phyloP scores from a whole-genome alignment of 1,140 invertebrate species.

The Nasonia vitripennis region DNA sequence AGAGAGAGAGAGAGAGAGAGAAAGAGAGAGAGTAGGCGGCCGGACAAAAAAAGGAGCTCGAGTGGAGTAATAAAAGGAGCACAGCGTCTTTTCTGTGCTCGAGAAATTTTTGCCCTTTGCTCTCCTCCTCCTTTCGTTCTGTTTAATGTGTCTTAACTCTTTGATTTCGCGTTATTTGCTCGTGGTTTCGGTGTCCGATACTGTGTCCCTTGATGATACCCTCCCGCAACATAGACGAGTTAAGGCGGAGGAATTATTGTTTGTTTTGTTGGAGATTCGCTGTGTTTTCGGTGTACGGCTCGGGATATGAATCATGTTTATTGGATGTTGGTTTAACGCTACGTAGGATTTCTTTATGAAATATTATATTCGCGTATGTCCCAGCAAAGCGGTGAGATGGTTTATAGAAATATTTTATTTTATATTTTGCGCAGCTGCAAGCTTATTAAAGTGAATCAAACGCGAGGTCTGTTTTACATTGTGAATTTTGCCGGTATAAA shows the following conservation, averaged over 20 bases:
- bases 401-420: too few relatives aligned
- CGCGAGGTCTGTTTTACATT: too few relatives aligned
- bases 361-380: too few relatives aligned
- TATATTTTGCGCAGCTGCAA: too few relatives aligned
- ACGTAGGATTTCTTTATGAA: too few relatives aligned
- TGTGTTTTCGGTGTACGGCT: neutral
- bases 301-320: neutral
- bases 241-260: neutral
- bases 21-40: neutral
- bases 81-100: neutral
- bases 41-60: neutral
- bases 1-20: too few relatives aligned
- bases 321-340: neutral
- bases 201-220: neutral
- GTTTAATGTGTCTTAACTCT: neutral
- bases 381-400: too few relatives aligned
- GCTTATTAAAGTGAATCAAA: too few relatives aligned
- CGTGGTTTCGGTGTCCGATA: neutral
- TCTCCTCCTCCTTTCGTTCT: neutral
- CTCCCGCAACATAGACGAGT: neutral
- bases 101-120: neutral
- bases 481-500: too few relatives aligned
- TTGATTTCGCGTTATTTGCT: constrained; percentile 22
- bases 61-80: constrained; percentile 1
- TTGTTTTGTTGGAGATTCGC: neutral